phyloP scores from a whole-genome alignment of 2,797 vertebrate genomes.

The Poliocrania exsul region DNA sequence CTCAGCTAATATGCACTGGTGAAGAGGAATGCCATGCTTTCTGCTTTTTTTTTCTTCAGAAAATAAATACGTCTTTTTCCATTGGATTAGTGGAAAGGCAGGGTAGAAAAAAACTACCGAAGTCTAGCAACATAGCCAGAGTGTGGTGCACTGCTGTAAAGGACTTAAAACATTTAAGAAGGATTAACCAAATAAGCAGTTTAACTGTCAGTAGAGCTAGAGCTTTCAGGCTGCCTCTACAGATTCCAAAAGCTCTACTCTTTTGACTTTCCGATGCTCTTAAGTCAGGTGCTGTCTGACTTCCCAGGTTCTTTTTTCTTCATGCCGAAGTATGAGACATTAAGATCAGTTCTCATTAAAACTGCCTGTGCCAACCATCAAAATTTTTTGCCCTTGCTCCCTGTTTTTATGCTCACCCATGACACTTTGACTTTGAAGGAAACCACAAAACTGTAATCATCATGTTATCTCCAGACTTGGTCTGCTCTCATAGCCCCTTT shows the following conservation, averaged over 20 bases:
- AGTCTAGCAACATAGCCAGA: not conserved
- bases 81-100: not conserved
- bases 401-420: constrained; percentile 55
- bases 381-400: constrained; percentile 48
- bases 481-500: constrained; percentile 52
- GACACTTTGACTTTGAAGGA: constrained; percentile 83
- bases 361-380: constrained; percentile 25
- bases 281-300: constrained; percentile 22
- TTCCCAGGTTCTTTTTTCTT: constrained; percentile 4
- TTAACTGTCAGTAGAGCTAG: constrained; percentile 17
- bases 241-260: not conserved
- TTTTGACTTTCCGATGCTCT: constrained; percentile 26
- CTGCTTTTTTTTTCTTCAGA: not conserved
- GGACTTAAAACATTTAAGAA: not conserved
- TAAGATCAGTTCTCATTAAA: constrained; percentile 42
- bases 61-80: not conserved
- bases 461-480: constrained; percentile 81
- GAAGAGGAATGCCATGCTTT: not conserved
- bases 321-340: not conserved
- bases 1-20: not conserved
- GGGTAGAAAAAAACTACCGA: not conserved
- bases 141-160: not conserved
- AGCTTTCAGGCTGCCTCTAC: not conserved
- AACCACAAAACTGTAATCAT: constrained; percentile 87
- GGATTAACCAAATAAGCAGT: constrained; percentile 37